Base-by-base conservation (phyloP, 2,888 invertebrate genomes). In the Reticulitermes lucifugus region DNA sequence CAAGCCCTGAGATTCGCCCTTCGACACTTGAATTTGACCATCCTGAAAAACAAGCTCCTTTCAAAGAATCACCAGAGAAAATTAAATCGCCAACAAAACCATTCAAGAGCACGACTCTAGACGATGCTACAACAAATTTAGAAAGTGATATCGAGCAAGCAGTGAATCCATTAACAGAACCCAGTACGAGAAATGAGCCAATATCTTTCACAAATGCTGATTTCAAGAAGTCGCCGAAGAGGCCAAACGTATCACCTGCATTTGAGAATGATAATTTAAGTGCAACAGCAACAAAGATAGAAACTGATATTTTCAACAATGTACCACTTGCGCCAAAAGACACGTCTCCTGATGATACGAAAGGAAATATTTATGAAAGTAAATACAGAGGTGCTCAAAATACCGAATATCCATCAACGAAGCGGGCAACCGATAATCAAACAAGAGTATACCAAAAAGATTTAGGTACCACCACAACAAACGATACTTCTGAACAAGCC, bases 1-100 rank as follows among this genome's bases (percentile, higher is more conserved):
- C 88, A 46, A 88, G 87, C 35, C 88, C 89, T 2, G 88, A 88
- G 84, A 83, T 79, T 70, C 43, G 80, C 22, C 85, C 82, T 35
- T 71, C 77, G 21, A 85, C 77, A 29, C 55, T 82, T 1, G 85
- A 85, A 1, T 60, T 85, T 43, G n/a, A 51, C 29, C 79, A 80
- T 29, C 73, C 85, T 12, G 46, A 83, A 9, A 84, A 75, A 51
- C 71, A 81, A 35, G 55, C 83, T 4, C 43, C 77, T 41, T 73
- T 79, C 21, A n/a, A n/a, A 65, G 82, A 51, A n/a, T 46, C 79
- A n/a, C 81, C 79, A 35, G 35, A 83, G 7, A 73, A 85, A 60
- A 43, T 43, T 21, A 60, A 73, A n/a, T 83, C 85, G 10, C 83
- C 86, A 60, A 73, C 70, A n/a, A 86, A 86, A 59, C 60, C 84